Base-by-base conservation (phyloP, 2,888 invertebrate species). In the Troglohyphantes excavatus region DNA sequence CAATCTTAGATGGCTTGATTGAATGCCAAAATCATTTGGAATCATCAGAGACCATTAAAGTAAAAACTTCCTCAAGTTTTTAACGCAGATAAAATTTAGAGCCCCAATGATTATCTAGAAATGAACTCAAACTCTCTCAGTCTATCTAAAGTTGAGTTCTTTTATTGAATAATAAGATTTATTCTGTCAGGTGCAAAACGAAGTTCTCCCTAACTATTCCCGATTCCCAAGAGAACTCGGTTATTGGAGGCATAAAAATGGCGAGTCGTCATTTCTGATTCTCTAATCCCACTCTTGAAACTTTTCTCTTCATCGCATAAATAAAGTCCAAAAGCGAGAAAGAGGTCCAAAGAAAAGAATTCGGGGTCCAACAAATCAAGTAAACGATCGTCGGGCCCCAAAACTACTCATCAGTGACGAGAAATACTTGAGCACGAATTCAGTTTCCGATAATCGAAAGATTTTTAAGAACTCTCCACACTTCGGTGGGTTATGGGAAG, bases 401-500 rank as follows among this genome's bases (percentile, higher is more conserved):
- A 29, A 67, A 73, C 43, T 67, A 84, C 75, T 84, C 75, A 67
- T 75, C 63, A 67, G 65, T 17, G 67, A 68, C 67, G 46, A 19
- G 33, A 53, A 84, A 75, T 43, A 79, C 67, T 53, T 67, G 53
- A 79, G 33, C 79, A 81, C 39, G 81, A 88, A 73, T 72, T 39
- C 73, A 46, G 27, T 68, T 81, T 63, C 67, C 67, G 65, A 81
- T 76, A 82, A 46, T 81, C 11, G 59, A 73, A 68, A 65, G 53
- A 82, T 82, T 70, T 53, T 75, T 59, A 63, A 21, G 33, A 78
- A 33, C 59, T 27, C 27, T 19, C 26, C 33, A 5, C 33, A 13
- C 26, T 53, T 53, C 9, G 9, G 33, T 3, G 33, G 9, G 33
- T 53, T 73, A n/a, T 46, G n/a, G 72, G n/a, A 73, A 27, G 72